A percentile compares a stretch with the other conserved stretches of the same genome.
Evolutionary conservation across 2,113 vertebrate genomes (phyloP).

Genomic region (Datnioides undecimradiatus): DNA sequence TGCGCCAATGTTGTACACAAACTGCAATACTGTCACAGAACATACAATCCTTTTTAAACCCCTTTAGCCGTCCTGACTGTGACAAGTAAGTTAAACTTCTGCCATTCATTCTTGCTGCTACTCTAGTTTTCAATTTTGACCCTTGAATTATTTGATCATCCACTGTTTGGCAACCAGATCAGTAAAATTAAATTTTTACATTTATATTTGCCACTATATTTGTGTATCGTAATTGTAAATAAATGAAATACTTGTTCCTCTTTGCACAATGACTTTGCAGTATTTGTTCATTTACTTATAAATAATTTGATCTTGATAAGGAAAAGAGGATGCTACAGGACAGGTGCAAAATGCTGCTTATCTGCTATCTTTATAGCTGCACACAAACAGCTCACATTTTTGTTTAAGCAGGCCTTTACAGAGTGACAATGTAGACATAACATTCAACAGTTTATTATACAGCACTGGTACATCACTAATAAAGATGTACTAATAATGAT

Average conservation of each 20-base stretch:
- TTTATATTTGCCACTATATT: conserved; percentile 88
- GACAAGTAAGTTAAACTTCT: neutral
- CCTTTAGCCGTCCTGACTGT: too few relatives aligned
- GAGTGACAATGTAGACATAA: neutral
- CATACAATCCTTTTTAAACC: too few relatives aligned
- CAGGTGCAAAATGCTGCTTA: neutral
- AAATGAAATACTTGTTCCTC: conserved; percentile 89
- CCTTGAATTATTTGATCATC: conserved; percentile 31
- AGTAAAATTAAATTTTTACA: conserved; percentile 75
- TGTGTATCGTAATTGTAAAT: conserved; percentile 94
- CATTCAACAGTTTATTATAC: neutral
- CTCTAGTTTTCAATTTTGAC: conserved; percentile 39
- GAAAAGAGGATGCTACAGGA: neutral
- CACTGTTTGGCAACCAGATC: conserved; percentile 72
- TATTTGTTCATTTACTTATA: neutral
- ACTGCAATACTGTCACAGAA: conserved; percentile 1
- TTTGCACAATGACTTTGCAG: conserved; percentile 5
- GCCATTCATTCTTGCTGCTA: conserved; percentile 27
- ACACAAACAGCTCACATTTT: neutral
- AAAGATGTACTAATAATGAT: too few relatives aligned
- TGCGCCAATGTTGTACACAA: conserved; percentile 48
- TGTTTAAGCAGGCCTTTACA: neutral
- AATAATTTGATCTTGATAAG: neutral
- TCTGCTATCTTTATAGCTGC: too few relatives aligned
- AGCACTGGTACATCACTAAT: neutral